These are phyloP conservation scores for Sylvilagus floridanus DNA, from an alignment of 2,797 vertebrate genomes.

Conservation along the genomic window DNA sequence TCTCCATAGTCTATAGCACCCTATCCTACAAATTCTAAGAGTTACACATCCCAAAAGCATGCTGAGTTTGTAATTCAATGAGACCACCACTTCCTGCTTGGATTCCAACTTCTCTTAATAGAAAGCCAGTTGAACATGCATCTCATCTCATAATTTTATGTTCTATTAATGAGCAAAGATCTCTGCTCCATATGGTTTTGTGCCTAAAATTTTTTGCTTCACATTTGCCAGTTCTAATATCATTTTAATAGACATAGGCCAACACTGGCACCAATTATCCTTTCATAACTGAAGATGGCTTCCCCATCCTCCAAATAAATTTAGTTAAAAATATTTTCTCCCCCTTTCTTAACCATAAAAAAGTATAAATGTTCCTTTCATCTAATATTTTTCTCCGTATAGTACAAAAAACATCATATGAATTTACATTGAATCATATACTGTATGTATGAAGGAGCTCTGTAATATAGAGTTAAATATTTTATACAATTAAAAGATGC, in stretches of 20 bases:
- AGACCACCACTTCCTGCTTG: neutral
- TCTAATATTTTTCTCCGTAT: neutral
- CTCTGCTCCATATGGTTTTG: neutral
- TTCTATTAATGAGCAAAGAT: neutral
- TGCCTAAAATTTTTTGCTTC: too few species aligned
- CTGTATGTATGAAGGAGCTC: neutral
- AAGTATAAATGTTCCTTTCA: neutral
- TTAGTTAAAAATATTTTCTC: neutral
- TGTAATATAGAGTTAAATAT: neutral
- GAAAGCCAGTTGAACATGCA: neutral
- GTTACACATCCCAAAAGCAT: neutral
- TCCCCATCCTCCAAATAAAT: too few species aligned
- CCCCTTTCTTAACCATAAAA: neutral
- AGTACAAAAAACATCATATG: neutral
- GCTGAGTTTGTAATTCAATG: neutral
- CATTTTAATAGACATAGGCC: too few species aligned
- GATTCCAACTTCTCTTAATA: neutral
- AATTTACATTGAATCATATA: neutral
- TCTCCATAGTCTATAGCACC: neutral
- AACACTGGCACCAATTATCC: too few species aligned
- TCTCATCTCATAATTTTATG: neutral
- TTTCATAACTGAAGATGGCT: too few species aligned
- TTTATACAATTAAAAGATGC: neutral
- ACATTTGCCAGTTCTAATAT: too few species aligned
- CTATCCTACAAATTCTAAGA: neutral